These are phyloP conservation scores for Troilus luridus DNA, from an alignment of 2,888 invertebrate species.

Conservation along the genomic window DNA sequence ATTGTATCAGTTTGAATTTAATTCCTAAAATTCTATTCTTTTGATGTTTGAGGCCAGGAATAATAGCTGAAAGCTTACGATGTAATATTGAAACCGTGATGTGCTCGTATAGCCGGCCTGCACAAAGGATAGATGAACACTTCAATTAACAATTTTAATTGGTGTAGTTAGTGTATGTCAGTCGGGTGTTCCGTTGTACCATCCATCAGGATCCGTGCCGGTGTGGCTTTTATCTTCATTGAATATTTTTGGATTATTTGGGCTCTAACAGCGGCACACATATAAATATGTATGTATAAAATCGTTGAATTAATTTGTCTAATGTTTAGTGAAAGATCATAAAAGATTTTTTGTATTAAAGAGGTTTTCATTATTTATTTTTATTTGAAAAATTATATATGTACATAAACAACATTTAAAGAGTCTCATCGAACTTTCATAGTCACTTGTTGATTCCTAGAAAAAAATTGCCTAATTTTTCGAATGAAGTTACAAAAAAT, in stretches of 20 bases:
- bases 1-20: neutral
- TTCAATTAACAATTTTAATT: constrained; percentile 32
- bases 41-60: neutral
- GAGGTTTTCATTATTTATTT: too few species aligned
- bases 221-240: neutral
- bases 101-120: neutral
- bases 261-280: neutral
- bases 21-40: neutral
- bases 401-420: too few species aligned
- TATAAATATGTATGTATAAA: too few species aligned
- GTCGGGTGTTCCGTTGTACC: neutral
- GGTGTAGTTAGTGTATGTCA: neutral
- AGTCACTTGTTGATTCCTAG: too few species aligned
- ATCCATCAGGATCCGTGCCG: neutral
- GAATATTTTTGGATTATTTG: neutral
- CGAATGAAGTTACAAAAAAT: too few species aligned
- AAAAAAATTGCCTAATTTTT: too few species aligned
- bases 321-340: too few species aligned
- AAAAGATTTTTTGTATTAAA: too few species aligned
- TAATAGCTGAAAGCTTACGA: neutral
- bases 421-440: too few species aligned
- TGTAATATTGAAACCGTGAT: neutral
- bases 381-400: too few species aligned
- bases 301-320: too few species aligned
- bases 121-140: constrained; percentile 2